Evolutionary conservation across 2,797 vertebrate genomes (phyloP).

Genomic region (Taenioides sp.): DNA sequence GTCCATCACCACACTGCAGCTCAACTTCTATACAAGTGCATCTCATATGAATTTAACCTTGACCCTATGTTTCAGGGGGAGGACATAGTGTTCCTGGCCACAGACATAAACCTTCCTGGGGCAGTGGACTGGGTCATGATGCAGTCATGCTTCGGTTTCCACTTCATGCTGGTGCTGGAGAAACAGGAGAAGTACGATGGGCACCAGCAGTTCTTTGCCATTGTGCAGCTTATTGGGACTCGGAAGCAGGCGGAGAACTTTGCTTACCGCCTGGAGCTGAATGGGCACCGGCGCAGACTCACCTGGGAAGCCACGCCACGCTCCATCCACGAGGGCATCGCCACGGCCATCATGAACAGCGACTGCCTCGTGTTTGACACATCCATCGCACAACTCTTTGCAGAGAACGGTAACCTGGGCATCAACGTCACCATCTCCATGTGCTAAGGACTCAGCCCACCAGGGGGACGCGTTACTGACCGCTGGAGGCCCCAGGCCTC

Average conservation of each 20-base stretch:
- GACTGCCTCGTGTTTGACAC: conserved; percentile 84
- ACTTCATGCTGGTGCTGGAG: conserved; percentile 80
- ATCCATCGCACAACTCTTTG: conserved; percentile 80
- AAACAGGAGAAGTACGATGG: conserved; percentile 81
- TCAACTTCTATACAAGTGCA: neutral
- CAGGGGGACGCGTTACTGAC: conserved; percentile 21
- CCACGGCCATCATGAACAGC: conserved; percentile 82
- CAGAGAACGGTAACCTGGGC: conserved; percentile 82
- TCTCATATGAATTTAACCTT: neutral
- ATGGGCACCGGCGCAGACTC: conserved; percentile 80
- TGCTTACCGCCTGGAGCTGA: conserved; percentile 82
- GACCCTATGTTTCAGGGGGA: conserved; percentile 60
- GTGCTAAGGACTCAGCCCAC: conserved; percentile 65
- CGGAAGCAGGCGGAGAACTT: conserved; percentile 82
- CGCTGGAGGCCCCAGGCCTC: conserved; percentile 33
- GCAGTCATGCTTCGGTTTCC: conserved; percentile 78
- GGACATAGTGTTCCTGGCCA: conserved; percentile 79
- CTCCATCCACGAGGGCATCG: conserved; percentile 82
- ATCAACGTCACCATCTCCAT: conserved; percentile 85
- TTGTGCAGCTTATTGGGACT: conserved; percentile 82
- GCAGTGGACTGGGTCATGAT: conserved; percentile 81
- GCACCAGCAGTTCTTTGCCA: conserved; percentile 84
- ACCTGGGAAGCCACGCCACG: conserved; percentile 84
- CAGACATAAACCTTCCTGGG: conserved; percentile 76
- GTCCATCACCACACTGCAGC: neutral